phyloP scores from a whole-genome alignment of 2,888 invertebrate species.

The Minunthozetes semirufus region DNA sequence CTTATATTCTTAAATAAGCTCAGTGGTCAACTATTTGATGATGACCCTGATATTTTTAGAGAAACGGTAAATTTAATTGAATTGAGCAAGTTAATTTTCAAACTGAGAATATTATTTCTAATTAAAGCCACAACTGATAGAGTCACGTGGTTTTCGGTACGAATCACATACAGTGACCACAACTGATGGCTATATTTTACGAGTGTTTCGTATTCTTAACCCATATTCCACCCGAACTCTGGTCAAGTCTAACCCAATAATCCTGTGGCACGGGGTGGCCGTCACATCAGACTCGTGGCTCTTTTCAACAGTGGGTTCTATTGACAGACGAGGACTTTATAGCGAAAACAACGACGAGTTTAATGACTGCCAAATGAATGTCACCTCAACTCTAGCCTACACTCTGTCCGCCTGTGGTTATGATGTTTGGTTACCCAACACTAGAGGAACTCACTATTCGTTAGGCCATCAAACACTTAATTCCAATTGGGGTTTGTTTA shows the following conservation, averaged over 20 bases:
- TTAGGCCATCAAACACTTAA: neutral
- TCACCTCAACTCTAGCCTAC: conserved; percentile 7
- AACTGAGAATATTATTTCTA: neutral
- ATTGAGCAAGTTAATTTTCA: too few species aligned
- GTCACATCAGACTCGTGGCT: conserved; percentile 32
- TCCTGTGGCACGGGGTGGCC: conserved; percentile 29
- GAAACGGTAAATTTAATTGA: too few species aligned
- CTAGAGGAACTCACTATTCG: conserved; percentile 29
- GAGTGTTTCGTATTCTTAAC: conserved; percentile 30
- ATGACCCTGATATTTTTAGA: too few species aligned
- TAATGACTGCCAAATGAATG: conserved; percentile 17
- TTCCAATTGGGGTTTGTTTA: too few species aligned
- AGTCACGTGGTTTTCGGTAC: conserved; percentile 21
- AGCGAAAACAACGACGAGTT: neutral
- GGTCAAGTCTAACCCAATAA: neutral
- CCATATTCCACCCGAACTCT: neutral
- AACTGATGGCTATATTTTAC: conserved; percentile 23
- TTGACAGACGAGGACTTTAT: conserved; percentile 5
- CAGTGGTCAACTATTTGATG: too few species aligned
- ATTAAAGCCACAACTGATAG: conserved; percentile 28
- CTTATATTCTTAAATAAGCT: too few species aligned
- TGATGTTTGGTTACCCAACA: conserved; percentile 35
- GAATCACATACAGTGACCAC: conserved; percentile 24
- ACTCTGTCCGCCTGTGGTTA: conserved; percentile 33
- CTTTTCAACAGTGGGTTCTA: conserved; percentile 4